These are phyloP conservation scores for Ramphastos sulfuratus DNA, from an alignment of 2,113 vertebrate genomes.

Conservation along the genomic window DNA sequence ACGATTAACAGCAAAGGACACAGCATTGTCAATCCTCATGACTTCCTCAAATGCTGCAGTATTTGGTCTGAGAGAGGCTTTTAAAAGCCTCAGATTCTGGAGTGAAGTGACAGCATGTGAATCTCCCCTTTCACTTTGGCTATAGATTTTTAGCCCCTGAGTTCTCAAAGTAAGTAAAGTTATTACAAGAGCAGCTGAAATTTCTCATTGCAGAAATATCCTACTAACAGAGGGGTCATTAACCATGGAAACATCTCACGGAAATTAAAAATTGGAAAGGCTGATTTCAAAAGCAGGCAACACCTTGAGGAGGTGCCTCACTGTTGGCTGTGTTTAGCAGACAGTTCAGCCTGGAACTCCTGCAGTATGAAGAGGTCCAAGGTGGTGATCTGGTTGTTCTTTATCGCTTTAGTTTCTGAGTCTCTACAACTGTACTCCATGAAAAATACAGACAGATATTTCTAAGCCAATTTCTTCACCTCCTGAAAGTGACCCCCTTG, in stretches of 20 bases:
- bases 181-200: background rate
- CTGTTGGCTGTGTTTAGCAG: background rate
- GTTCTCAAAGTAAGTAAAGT: background rate
- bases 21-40: background rate
- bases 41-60: background rate
- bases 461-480: background rate
- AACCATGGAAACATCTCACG: background rate
- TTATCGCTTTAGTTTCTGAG: background rate
- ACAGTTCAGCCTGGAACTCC: background rate
- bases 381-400: background rate
- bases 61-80: background rate
- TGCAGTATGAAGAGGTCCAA: background rate
- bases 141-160: background rate
- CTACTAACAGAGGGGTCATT: rapidly evolving
- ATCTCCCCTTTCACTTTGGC: background rate
- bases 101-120: background rate
- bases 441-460: background rate
- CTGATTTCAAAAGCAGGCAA: background rate
- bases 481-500: background rate
- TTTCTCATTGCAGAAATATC: background rate
- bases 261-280: background rate
- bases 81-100: background rate
- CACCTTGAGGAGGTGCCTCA: background rate
- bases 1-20: background rate
- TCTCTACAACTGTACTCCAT: background rate